phyloP scores from a whole-genome alignment of 1,140 invertebrate species.

The Anoplolepis gracilipes region DNA sequence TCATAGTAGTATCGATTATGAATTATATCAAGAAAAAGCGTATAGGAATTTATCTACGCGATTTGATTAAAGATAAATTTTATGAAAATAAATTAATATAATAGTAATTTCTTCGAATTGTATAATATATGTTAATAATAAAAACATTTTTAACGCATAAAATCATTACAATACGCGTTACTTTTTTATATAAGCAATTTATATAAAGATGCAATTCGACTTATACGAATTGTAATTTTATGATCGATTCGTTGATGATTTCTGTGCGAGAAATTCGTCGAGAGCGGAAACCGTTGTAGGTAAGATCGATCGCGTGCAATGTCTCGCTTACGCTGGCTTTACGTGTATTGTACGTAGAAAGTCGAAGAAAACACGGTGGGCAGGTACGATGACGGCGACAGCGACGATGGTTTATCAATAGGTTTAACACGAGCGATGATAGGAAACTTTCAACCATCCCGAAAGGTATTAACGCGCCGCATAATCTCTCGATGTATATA shows the following conservation, averaged over 20 bases:
- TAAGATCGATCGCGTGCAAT: constrained; percentile 60
- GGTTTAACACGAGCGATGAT: constrained; percentile 57
- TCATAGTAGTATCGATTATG: not conserved
- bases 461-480: constrained; percentile 65
- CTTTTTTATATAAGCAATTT: constrained; percentile 3
- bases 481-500: constrained; percentile 82
- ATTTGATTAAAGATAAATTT: constrained; percentile 6
- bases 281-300: constrained; percentile 34
- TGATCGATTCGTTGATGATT: not conserved
- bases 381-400: constrained; percentile 54
- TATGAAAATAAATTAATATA: not conserved
- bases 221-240: not conserved
- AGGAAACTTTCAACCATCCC: constrained; percentile 62
- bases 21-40: not conserved
- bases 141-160: constrained; percentile 2
- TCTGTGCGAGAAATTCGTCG: not conserved
- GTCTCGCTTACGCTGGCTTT: constrained; percentile 26
- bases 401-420: constrained; percentile 71
- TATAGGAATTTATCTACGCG: constrained; percentile 9
- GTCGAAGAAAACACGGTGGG: constrained; percentile 51
- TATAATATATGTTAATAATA: too few species aligned
- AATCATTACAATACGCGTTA: not conserved
- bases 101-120: not conserved
- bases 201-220: not conserved
- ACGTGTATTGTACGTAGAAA: constrained; percentile 45